Conservation (phyloP, 2,797 vertebrate genomes). For the Propithecus deckenii region DNA sequence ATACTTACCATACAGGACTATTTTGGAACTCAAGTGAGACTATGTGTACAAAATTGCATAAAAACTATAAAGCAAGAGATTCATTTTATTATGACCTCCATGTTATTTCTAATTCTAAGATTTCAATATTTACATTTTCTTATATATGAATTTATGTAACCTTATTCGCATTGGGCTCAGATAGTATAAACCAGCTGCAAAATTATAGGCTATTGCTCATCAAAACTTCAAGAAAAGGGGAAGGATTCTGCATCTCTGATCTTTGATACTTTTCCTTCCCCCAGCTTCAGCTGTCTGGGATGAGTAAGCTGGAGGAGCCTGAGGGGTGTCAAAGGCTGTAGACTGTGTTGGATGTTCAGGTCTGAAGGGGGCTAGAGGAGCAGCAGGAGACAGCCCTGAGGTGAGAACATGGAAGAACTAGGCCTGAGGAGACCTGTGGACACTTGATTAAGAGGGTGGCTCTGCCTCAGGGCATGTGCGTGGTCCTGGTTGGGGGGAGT, state of each 20-base stretch:
- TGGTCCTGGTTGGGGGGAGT: background rate
- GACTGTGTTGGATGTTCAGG: background rate
- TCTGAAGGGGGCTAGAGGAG: background rate
- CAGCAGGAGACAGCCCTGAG: background rate
- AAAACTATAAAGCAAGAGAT: slow-evolving; percentile 36
- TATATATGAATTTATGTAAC: slow-evolving; percentile 7
- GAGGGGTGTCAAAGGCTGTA: background rate
- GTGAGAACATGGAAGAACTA: slow-evolving; percentile 15
- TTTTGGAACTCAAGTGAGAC: slow-evolving; percentile 9
- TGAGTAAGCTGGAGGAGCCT: background rate
- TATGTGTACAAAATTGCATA: background rate
- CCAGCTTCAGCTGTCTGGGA: background rate
- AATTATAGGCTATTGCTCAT: background rate
- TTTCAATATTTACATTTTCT: slow-evolving; percentile 34
- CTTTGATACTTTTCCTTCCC: background rate
- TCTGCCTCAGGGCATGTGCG: background rate
- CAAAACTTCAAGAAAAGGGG: background rate
- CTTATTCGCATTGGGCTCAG: slow-evolving; percentile 21
- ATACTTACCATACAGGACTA: slow-evolving; percentile 10
- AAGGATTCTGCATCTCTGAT: slow-evolving; percentile 12
- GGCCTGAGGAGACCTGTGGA: background rate
- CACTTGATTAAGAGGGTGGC: background rate
- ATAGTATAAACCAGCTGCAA: background rate
- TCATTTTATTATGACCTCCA: slow-evolving; percentile 20
- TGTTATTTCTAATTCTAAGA: slow-evolving; percentile 51